These are phyloP conservation scores for Brachycybe producta DNA, from an alignment of 2,888 invertebrate species.

Conservation along the genomic window DNA sequence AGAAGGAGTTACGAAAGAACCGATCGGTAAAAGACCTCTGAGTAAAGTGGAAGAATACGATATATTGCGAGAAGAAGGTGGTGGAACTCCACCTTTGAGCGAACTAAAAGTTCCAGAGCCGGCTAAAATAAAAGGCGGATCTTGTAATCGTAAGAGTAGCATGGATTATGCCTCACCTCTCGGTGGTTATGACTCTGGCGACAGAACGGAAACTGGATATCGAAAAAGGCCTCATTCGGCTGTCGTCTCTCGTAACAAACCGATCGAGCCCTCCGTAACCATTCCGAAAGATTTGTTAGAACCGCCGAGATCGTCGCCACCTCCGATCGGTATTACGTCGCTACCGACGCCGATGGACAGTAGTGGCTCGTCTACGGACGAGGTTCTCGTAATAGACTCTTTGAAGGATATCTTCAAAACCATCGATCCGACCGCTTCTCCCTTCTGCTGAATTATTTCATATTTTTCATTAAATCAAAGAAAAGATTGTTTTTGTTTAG, in stretches of 20 bases:
- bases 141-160: constrained; percentile 26
- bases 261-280: constrained; percentile 18
- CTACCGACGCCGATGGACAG: neutral
- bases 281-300: neutral
- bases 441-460: constrained; percentile 30
- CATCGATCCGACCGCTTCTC: constrained; percentile 37
- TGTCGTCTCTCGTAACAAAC: constrained; percentile 1
- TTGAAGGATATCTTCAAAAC: constrained; percentile 35
- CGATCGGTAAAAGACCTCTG: too few species aligned
- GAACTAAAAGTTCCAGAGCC: too few species aligned
- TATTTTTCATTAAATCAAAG: too few species aligned
- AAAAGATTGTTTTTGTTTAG: too few species aligned
- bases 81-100: too few species aligned
- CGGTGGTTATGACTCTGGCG: constrained; percentile 25
- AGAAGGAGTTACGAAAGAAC: too few species aligned
- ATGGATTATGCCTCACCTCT: constrained; percentile 33
- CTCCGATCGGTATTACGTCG: neutral
- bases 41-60: too few species aligned
- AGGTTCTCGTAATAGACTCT: constrained; percentile 18
- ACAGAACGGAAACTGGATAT: constrained; percentile 27
- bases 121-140: too few species aligned
- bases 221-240: constrained; percentile 23
- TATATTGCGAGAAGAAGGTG: too few species aligned
- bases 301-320: neutral
- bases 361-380: neutral